Evolutionary conservation across 2,113 vertebrate species (phyloP), one percentile per base, ranked within the genome.

Genomic region (Phycodurus eques): DNA sequence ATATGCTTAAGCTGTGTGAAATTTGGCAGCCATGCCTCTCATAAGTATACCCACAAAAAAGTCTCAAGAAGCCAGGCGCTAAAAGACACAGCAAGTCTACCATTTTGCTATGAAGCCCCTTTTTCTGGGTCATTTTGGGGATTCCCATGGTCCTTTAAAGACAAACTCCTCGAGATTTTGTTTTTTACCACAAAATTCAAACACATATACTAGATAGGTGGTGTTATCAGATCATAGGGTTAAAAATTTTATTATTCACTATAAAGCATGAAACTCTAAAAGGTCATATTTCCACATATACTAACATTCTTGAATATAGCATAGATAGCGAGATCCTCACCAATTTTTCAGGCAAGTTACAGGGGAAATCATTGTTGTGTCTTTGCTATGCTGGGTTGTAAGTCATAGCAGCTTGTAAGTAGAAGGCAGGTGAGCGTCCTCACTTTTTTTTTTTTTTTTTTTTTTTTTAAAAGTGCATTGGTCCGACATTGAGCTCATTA

Each of bases 401-500:
- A 14, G 10, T 63, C 43, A 19, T 39, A 61, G 59, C 59, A 35
- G 13, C 31, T 61, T 61, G 33, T 8, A n/a, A 65, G 63, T 19
- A n/a, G 42, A 46, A 43, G 42, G 20, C 63, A 65, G 63, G 63
- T 65, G 63, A 22, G 63, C 63, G 46, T 46, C 42, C 4, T 14
- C 2, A 5, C 63, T 27, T 27, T 27, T 27, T 27, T 27, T 27
- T 27, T 27, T 27, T 27, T 27, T 27, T 27, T 27, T 27, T 27
- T 27, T 27, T n/a, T 75, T 27, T 27, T 27, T 27, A 35, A 35
- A 61, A 61, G 7, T 35, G 31, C 76, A 65, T 78, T 87, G 87
- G 83, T 85, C 75, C 60, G 62, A 72, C 78, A 73, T 86, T 77
- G 79, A 73, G 68, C 72, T 87, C 88, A 90, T 91, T 91, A 91